Percentiles rank a stretch among this genome's conserved stretches.
Evolutionary conservation across 1,140 invertebrate species (phyloP).

Genomic region (Drosophila pruinosa): DNA sequence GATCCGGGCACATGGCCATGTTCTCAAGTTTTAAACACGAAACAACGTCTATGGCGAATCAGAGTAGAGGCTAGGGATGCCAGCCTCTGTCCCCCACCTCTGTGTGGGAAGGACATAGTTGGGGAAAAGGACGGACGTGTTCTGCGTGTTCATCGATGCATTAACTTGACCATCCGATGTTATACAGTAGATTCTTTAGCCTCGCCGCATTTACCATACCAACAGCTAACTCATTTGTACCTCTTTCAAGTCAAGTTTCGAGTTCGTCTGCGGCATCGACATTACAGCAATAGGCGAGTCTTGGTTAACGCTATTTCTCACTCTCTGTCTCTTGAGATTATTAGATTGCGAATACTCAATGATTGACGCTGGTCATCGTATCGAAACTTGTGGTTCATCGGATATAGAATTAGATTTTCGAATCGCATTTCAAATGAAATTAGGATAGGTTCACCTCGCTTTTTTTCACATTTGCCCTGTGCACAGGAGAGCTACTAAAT

Average conservation of each 20-base stretch:
- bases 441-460: constrained; percentile 21
- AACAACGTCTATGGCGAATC: constrained; percentile 14
- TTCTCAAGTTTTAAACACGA: constrained; percentile 67
- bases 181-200: constrained; percentile 36
- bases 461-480: background rate
- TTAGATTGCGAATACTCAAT: constrained; percentile 43
- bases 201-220: background rate
- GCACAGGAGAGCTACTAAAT: background rate
- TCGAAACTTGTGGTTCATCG: constrained; percentile 38
- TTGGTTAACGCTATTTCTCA: background rate
- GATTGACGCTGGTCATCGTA: background rate
- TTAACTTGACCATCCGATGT: constrained; percentile 64
- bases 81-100: background rate
- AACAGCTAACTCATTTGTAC: constrained; percentile 8
- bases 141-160: constrained; percentile 57
- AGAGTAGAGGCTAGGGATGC: background rate
- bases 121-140: constrained; percentile 8
- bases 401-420: constrained; percentile 52
- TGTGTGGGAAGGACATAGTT: background rate
- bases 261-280: background rate
- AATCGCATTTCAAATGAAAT: constrained; percentile 43
- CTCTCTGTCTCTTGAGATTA: constrained; percentile 26
- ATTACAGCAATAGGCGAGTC: background rate
- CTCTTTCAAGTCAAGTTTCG: background rate
- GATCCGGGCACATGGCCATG: constrained; percentile 57